Evolutionary conservation across 2,113 vertebrate species (phyloP).

Genomic region (Campylomormyrus numenius): DNA sequence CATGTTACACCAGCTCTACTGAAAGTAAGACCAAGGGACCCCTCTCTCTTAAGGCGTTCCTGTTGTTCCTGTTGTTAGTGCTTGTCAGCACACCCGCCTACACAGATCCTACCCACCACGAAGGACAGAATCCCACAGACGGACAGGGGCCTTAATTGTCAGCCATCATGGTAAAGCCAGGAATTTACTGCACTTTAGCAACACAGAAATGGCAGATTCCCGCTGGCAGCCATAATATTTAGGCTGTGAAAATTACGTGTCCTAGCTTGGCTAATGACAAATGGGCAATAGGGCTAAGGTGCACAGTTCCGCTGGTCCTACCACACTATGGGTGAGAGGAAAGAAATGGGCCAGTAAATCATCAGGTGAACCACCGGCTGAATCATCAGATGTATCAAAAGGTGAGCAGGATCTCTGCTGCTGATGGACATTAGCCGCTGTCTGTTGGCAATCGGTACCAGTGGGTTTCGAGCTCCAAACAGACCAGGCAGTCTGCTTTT

Average conservation of each 20-base stretch:
- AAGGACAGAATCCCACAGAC: neutral
- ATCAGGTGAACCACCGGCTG: neutral
- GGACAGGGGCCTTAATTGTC: neutral
- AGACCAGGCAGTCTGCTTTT: neutral
- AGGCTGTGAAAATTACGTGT: neutral
- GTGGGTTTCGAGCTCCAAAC: neutral
- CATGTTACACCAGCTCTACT: neutral
- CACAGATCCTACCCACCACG: neutral
- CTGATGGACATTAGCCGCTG: neutral
- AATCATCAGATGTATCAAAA: neutral
- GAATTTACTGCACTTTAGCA: neutral
- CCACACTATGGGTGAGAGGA: neutral
- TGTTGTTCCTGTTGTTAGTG: neutral
- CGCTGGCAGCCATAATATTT: neutral
- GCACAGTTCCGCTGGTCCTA: neutral
- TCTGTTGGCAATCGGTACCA: neutral
- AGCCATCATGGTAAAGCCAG: neutral
- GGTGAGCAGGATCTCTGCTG: neutral
- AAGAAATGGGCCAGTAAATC: neutral
- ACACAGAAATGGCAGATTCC: neutral
- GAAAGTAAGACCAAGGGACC: neutral
- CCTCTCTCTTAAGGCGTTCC: neutral
- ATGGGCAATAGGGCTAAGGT: neutral
- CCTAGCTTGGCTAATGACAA: neutral
- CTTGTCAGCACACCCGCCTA: neutral